These are phyloP conservation scores for Galerucella calmariensis DNA, from an alignment of 2,888 invertebrate genomes.

Conservation along the genomic window DNA sequence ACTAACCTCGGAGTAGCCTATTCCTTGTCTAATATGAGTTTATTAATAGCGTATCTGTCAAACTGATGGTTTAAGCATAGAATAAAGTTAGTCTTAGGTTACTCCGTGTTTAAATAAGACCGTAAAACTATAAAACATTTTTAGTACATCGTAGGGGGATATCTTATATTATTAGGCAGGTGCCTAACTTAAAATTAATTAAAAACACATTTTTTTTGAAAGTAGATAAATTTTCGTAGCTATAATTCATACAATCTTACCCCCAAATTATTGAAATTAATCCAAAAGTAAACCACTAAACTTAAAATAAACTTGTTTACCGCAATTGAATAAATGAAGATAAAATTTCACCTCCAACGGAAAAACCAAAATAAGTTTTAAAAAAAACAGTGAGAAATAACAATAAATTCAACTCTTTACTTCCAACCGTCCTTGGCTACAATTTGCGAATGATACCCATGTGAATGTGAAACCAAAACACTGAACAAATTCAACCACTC, in stretches of 20 bases:
- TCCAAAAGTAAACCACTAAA: background rate
- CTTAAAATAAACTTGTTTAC: background rate
- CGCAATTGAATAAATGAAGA: background rate
- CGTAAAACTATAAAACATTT: no score
- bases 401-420: background rate
- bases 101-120: no score
- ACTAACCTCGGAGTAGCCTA: no score
- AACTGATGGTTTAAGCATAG: no score
- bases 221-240: no score
- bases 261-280: background rate
- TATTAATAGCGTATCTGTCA: no score
- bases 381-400: background rate
- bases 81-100: no score
- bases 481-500: conserved; percentile 23
- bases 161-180: no score
- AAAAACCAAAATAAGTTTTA: background rate
- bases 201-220: no score
- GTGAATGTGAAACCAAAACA: background rate
- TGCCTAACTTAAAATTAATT: no score
- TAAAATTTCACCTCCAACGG: background rate
- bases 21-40: no score
- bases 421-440: background rate
- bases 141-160: no score
- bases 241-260: background rate
- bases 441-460: conserved; percentile 2